Evolutionary conservation across 2,888 invertebrate genomes (phyloP), one percentile per base, ranked within the genome.

Genomic region (Papilio protenor): DNA sequence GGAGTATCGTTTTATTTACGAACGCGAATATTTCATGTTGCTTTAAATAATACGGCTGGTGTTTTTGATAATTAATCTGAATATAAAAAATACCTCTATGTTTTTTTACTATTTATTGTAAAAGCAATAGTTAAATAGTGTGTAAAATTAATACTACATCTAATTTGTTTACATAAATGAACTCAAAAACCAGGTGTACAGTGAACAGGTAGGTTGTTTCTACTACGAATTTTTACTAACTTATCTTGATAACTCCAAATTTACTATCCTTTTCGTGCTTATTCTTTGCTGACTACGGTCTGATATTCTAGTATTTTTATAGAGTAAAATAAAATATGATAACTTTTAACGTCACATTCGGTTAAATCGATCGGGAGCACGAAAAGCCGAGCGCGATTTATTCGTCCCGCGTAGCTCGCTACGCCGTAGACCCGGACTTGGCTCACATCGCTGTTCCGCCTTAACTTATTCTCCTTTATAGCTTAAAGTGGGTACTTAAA

Each of bases 401-500:
- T 78, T 78, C 71, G 71, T 55, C 52, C 71, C 64, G 71, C 77
- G 77, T 78, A 78, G 52, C 69, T n/a, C 27, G 61, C 61, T 61
- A 61, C 61, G 61, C 61, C 61, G 61, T 77, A 77, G 66, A 77
- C 27, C 73, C 64, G 49, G 40, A 73, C 72, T 78, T 75, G 75
- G 78, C 75, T 75, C 75, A 55, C 72, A 61, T 61, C 52, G 27
- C 10, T 74, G 27, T 69, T 69, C 55, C 78, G 64, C 16, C 72
- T 57, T 45, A 71, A 55, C 64, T 78, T 75, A 75, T 66, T 59
- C 77, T 45, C 70, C 21, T 76, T 78, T 71, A 71, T 72, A 66
- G 75, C 78, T 72, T 72, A 66, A 76, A 78, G 72, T 45, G 69
- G 75, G 66, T 72, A 75, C 75, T 78, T 75, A 78, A 78, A 78